Evolutionary conservation across 2,113 vertebrate genomes (phyloP).

Genomic region (Peromyscus polionotus): DNA sequence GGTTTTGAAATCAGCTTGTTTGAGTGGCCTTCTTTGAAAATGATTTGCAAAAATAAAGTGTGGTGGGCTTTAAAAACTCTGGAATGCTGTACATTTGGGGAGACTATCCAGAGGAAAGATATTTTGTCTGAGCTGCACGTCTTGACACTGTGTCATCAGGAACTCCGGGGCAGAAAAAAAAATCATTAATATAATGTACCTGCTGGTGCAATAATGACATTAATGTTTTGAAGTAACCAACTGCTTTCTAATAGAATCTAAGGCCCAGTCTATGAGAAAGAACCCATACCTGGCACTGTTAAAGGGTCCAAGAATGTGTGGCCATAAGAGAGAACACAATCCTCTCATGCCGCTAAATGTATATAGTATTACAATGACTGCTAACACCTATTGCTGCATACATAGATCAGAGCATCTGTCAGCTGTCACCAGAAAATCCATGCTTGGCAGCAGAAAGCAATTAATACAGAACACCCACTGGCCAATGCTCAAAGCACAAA

Average conservation of each 20-base stretch:
- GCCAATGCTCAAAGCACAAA: background rate
- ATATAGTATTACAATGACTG: background rate
- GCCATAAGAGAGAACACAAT: background rate
- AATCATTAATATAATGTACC: background rate
- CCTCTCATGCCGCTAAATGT: background rate
- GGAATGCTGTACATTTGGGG: background rate
- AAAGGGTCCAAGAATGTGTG: background rate
- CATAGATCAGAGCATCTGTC: background rate
- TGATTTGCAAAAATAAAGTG: background rate
- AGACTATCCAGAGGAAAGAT: background rate
- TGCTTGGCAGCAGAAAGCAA: background rate
- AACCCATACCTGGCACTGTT: background rate
- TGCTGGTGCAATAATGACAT: background rate
- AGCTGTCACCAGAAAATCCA: background rate
- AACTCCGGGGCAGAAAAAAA: background rate
- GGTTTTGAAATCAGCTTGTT: background rate
- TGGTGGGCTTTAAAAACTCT: background rate
- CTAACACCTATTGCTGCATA: background rate
- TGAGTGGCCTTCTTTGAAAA: conserved; percentile 17
- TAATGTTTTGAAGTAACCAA: background rate
- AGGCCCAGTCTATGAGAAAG: background rate
- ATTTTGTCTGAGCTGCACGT: background rate
- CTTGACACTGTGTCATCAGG: background rate
- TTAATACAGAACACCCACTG: background rate
- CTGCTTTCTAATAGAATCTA: background rate